A percentile compares a stretch with the other conserved stretches of the same genome.
These are phyloP conservation scores for Motacilla alba DNA, from an alignment of 2,113 vertebrate species.

Conservation along the genomic window DNA sequence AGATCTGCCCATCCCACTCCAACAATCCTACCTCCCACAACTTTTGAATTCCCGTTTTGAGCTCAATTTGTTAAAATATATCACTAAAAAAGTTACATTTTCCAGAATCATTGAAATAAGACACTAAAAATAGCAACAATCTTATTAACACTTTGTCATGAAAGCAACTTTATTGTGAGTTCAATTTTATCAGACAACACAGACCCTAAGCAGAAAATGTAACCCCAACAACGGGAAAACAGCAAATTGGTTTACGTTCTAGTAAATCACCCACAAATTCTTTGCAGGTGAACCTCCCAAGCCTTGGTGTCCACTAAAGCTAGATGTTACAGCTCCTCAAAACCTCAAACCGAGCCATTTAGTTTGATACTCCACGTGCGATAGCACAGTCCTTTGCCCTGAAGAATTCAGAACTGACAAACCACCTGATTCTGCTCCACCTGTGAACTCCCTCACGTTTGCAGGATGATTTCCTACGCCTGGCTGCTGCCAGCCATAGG, in stretches of 20 bases:
- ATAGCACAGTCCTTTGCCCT: fast-evolving
- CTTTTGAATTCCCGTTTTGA: not conserved
- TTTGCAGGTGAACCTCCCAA: not conserved
- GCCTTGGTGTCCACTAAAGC: not conserved
- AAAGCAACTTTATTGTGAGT: not conserved
- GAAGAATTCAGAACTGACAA: not conserved
- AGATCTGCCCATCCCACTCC: not conserved
- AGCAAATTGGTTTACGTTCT: not conserved
- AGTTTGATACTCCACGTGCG: fast-evolving
- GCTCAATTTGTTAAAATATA: not conserved
- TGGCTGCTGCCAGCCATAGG: fast-evolving
- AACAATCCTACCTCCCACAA: not conserved
- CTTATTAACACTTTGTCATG: not conserved
- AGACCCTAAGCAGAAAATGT: not conserved
- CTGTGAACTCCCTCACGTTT: not conserved
- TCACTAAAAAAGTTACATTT: not conserved
- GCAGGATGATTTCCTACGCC: not conserved
- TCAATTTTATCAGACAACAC: not conserved
- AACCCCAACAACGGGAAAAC: fast-evolving
- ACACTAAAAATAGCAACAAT: not conserved
- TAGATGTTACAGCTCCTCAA: not conserved
- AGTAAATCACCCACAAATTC: not conserved
- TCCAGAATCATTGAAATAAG: not conserved
- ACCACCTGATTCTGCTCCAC: not conserved
- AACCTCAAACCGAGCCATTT: not conserved